Conservation (phyloP, 2,888 invertebrate species). For the Cheilosia vernalis region DNA sequence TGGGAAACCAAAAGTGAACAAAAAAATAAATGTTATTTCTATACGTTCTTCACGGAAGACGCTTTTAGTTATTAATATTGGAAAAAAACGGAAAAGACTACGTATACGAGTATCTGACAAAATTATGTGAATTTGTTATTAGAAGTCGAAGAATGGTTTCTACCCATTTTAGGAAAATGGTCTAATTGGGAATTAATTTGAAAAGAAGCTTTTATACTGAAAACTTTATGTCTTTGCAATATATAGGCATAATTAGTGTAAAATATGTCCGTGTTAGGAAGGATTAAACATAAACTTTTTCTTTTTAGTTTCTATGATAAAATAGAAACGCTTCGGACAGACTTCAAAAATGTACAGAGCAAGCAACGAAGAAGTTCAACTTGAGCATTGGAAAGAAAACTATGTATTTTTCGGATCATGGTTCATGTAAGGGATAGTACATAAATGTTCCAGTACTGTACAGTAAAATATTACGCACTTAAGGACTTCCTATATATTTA, state of each 20-base stretch:
- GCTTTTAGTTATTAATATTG: neutral
- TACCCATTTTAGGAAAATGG: neutral
- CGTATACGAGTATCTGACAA: neutral
- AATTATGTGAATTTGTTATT: constrained; percentile 19
- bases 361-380: no score
- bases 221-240: no score
- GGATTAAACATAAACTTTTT: neutral
- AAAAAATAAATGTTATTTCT: neutral
- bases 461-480: no score
- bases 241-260: no score
- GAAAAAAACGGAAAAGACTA: neutral
- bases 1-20: constrained; percentile 12
- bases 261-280: neutral
- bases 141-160: constrained; percentile 15
- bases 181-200: constrained; percentile 42
- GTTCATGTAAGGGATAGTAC: no score
- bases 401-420: no score
- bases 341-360: no score
- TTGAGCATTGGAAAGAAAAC: no score
- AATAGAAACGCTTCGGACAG: no score
- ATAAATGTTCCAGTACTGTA: no score
- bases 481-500: no score
- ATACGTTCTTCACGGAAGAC: neutral
- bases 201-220: constrained; percentile 1
- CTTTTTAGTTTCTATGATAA: no score